Evolutionary conservation across 2,113 vertebrate genomes (phyloP).

Genomic region (Vidua chalybeata): DNA sequence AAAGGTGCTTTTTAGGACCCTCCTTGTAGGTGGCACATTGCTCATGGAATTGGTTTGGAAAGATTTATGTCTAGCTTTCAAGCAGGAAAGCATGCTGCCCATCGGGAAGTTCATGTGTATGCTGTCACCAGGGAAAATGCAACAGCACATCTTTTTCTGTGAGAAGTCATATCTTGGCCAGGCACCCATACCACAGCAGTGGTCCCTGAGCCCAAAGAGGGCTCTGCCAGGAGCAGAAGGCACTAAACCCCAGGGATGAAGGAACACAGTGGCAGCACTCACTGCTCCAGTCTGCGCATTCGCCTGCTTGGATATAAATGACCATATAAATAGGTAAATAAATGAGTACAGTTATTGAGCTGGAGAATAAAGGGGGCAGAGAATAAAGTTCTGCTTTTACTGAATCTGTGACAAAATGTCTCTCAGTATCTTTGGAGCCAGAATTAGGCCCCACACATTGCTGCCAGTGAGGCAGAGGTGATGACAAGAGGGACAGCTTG

Average conservation of each 20-base stretch:
- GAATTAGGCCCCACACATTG: neutral
- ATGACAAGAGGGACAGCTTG: neutral
- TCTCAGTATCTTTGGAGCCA: neutral
- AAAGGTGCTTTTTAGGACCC: neutral
- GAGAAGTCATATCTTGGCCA: neutral
- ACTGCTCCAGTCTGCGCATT: fast-evolving
- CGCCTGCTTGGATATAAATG: neutral
- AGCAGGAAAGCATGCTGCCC: neutral
- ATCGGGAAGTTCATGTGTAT: neutral
- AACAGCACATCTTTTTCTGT: neutral
- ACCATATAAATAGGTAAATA: neutral
- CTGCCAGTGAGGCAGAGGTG: fast-evolving
- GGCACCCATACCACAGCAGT: fast-evolving
- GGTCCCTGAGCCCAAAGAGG: neutral
- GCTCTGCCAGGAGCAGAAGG: neutral
- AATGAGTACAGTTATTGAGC: neutral
- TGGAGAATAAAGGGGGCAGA: neutral
- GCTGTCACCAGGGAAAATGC: neutral
- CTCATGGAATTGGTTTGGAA: neutral
- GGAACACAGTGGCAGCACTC: neutral
- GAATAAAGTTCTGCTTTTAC: neutral
- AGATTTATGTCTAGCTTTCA: neutral
- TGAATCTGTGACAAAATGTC: neutral
- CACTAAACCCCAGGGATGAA: neutral
- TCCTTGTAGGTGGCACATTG: neutral